These are phyloP conservation scores for Deroplatys truncata DNA, from an alignment of 2,888 invertebrate species.

Conservation along the genomic window DNA sequence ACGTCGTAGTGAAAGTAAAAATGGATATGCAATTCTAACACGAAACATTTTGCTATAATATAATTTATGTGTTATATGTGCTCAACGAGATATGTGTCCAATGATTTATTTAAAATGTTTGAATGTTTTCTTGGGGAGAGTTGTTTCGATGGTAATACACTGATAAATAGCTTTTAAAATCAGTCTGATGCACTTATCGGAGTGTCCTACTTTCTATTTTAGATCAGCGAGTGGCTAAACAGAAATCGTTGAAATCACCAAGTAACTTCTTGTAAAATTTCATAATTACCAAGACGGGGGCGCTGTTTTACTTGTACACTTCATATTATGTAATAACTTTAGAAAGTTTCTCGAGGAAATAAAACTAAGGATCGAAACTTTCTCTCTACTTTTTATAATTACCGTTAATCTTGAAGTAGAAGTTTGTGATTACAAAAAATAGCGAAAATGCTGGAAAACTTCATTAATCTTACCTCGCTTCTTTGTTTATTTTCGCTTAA, in stretches of 20 bases:
- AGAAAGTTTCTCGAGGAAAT: neutral
- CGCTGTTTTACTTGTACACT: neutral
- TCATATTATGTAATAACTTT: neutral
- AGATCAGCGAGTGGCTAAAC: neutral
- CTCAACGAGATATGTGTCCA: no score
- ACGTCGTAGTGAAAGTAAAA: no score
- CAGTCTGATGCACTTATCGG: no score
- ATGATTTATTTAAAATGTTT: no score
- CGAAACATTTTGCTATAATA: no score
- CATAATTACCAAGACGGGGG: neutral
- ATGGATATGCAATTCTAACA: no score
- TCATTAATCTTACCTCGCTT: neutral
- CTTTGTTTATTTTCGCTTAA: neutral
- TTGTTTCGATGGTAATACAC: no score
- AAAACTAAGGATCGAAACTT: neutral
- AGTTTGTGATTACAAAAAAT: neutral
- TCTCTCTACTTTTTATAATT: neutral
- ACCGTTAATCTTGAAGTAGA: neutral
- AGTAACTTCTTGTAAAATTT: neutral
- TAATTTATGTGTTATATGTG: no score
- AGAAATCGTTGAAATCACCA: neutral
- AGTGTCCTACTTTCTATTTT: neutral
- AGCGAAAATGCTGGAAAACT: neutral
- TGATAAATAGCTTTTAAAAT: no score
- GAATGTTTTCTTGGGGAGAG: no score